Evolutionary conservation across 2,888 invertebrate genomes (phyloP).

Genomic region (Melipona beecheii): DNA sequence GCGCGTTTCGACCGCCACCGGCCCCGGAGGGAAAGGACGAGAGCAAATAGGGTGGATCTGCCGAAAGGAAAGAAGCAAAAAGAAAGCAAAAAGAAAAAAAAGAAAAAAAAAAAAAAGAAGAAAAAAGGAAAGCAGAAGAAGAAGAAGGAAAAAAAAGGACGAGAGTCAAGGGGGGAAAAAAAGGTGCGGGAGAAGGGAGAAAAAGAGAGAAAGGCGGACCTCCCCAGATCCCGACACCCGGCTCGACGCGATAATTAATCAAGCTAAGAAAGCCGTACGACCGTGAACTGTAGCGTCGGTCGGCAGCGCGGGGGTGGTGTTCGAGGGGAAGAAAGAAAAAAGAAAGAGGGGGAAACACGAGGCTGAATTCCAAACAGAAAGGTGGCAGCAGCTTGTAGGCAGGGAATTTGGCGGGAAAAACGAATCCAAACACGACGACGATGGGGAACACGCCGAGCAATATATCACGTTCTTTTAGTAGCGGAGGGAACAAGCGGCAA

Average conservation of each 20-base stretch:
- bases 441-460: conserved; percentile 77
- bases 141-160: conserved; percentile 27
- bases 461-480: conserved; percentile 80
- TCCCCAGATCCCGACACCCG: conserved; percentile 58
- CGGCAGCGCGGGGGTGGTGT: conserved; percentile 12
- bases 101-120: conserved; percentile 4
- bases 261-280: conserved; percentile 78
- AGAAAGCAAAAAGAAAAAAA: conserved; percentile 2
- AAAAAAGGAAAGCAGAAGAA: conserved; percentile 22
- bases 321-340: not conserved
- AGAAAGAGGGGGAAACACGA: conserved; percentile 22
- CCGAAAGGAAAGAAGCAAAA: conserved; percentile 13
- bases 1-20: conserved; percentile 41
- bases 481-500: conserved; percentile 55
- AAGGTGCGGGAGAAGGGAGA: conserved; percentile 17
- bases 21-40: conserved; percentile 33
- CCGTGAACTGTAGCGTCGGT: conserved; percentile 65
- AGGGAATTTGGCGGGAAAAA: conserved; percentile 82
- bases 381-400: conserved; percentile 76
- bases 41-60: conserved; percentile 53
- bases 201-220: conserved; percentile 27
- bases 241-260: conserved; percentile 78
- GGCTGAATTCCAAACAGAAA: conserved; percentile 73
- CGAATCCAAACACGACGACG: conserved; percentile 79
- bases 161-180: not conserved